phyloP scores from a whole-genome alignment of 2,888 invertebrate genomes.

The Caenorhabditis becei region DNA sequence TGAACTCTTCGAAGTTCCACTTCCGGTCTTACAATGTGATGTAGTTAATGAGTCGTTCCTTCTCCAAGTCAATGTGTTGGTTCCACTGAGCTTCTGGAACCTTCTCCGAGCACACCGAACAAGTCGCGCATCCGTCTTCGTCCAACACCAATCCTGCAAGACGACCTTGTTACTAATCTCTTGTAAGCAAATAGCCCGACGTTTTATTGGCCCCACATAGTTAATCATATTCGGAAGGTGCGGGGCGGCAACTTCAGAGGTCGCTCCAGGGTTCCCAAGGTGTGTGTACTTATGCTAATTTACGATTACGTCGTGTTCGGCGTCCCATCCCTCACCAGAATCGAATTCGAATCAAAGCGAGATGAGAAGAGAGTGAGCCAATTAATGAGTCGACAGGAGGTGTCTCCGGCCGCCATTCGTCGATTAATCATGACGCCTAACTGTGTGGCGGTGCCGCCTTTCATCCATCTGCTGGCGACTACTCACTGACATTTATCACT shows the following conservation, averaged over 20 bases:
- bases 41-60: slow-evolving; percentile 61
- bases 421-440: slow-evolving; percentile 61
- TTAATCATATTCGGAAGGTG: slow-evolving; percentile 46
- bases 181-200: slow-evolving; percentile 28
- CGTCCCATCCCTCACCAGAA: slow-evolving; percentile 44
- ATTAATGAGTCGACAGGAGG: slow-evolving; percentile 60
- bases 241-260: slow-evolving; percentile 51
- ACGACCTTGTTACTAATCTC: slow-evolving; percentile 20
- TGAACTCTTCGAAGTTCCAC: neutral
- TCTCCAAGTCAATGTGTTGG: slow-evolving; percentile 72
- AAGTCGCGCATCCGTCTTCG: slow-evolving; percentile 74
- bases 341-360: slow-evolving; percentile 49
- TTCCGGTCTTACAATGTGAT: slow-evolving; percentile 64
- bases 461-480: slow-evolving; percentile 52
- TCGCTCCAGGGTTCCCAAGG: slow-evolving; percentile 29
- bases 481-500: slow-evolving; percentile 51
- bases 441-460: slow-evolving; percentile 59
- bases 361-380: slow-evolving; percentile 44
- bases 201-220: slow-evolving; percentile 44
- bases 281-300: slow-evolving; percentile 63
- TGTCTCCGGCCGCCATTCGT: slow-evolving; percentile 53
- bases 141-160: slow-evolving; percentile 72
- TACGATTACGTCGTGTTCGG: slow-evolving; percentile 36
- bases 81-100: slow-evolving; percentile 69
- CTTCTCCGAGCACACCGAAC: slow-evolving; percentile 73